Evolutionary conservation across 30 jellyfish, hydroid and myxozoan species (phyloP).

Genomic region (Chrysaora quinquecirrha): DNA sequence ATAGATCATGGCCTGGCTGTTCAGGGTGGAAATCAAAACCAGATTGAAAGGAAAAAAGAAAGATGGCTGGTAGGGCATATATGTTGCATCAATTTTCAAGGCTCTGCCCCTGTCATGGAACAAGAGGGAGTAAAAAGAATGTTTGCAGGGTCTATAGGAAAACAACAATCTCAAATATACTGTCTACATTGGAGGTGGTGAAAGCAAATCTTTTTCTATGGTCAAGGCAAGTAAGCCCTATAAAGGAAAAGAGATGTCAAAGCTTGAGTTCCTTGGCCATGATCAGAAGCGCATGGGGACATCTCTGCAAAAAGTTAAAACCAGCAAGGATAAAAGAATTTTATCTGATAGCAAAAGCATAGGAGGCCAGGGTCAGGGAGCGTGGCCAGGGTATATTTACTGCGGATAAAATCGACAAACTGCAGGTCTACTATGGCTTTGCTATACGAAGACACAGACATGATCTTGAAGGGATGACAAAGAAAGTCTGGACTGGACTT

Average conservation of each 20-base stretch:
- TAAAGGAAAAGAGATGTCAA: not conserved
- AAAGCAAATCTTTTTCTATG: not conserved
- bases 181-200: not conserved
- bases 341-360: constrained; percentile 7
- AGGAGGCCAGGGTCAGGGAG: too few relatives aligned
- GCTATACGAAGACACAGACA: constrained; percentile 12
- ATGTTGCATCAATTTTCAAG: not conserved
- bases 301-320: not conserved
- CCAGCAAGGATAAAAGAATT: too few relatives aligned
- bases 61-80: not conserved
- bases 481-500: constrained; percentile 9
- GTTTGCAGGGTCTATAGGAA: not conserved
- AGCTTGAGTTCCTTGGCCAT: not conserved
- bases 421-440: constrained; percentile 20
- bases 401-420: constrained; percentile 5
- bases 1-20: not conserved
- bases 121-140: not conserved
- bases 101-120: not conserved
- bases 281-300: not conserved
- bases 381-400: constrained; percentile 7
- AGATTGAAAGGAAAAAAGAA: not conserved
- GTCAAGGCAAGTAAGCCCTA: not conserved
- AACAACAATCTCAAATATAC: not conserved
- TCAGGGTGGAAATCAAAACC: not conserved
- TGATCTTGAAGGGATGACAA: constrained; percentile 13